Percentiles rank a stretch among this genome's conserved stretches.
phyloP scores from a whole-genome alignment of 2,888 invertebrate species.

The Spisula solida region DNA sequence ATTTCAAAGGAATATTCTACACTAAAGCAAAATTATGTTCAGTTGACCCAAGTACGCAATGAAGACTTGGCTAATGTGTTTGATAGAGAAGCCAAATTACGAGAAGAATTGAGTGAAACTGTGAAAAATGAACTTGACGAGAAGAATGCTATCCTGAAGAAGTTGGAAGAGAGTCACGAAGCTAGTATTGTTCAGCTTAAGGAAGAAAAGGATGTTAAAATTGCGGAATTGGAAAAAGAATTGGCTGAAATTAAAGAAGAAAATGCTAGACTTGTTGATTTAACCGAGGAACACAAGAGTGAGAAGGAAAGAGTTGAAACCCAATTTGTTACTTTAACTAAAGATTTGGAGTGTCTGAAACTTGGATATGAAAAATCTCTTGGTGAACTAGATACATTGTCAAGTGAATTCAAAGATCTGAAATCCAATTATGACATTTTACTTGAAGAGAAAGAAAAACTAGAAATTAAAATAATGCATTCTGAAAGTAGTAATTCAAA shows the following conservation, averaged over 20 bases:
- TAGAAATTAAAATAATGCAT: conserved; percentile 11
- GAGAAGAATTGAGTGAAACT: conserved; percentile 35
- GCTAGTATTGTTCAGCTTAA: neutral
- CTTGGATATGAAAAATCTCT: conserved; percentile 46
- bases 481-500: conserved; percentile 33
- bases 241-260: conserved; percentile 69
- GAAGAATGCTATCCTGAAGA: conserved; percentile 8
- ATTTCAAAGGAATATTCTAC: conserved; percentile 65
- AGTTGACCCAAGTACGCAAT: conserved; percentile 33
- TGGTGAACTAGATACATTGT: conserved; percentile 44
- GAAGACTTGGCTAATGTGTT: conserved; percentile 21
- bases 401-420: conserved; percentile 30
- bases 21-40: conserved; percentile 61
- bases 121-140: conserved; percentile 72
- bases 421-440: conserved; percentile 33
- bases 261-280: conserved; percentile 33
- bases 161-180: conserved; percentile 31
- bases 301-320: conserved; percentile 49
- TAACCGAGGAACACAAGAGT: conserved; percentile 29
- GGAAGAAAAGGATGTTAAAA: conserved; percentile 17
- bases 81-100: conserved; percentile 25
- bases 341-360: conserved; percentile 48
- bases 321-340: conserved; percentile 50
- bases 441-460: conserved; percentile 37
- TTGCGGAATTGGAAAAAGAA: conserved; percentile 18